A percentile compares a stretch with the other conserved stretches of the same genome.
Conservation (phyloP, 2,797 vertebrate species). For the Clarias platycephalus region DNA sequence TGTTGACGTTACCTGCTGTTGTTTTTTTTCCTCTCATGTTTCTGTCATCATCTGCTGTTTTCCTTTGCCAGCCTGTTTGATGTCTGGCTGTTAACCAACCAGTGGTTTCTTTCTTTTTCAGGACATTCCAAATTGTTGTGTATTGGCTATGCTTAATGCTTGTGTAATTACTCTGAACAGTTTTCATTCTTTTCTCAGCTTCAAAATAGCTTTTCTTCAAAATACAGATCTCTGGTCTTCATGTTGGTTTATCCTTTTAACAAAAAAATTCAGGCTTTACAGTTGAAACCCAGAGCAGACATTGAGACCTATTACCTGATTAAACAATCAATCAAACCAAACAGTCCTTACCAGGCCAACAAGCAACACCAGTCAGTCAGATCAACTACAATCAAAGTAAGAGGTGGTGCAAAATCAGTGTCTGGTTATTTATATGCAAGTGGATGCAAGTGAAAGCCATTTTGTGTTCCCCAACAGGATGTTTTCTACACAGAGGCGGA, state of each 20-base stretch:
- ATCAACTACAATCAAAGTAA: not conserved
- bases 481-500: conserved; percentile 78
- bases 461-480: conserved; percentile 71
- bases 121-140: no score
- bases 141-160: no score
- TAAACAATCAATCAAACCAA: no score
- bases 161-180: no score
- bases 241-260: not conserved
- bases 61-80: not conserved
- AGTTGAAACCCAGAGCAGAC: not conserved
- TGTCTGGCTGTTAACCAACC: not conserved
- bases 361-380: no score
- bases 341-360: no score
- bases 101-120: not conserved
- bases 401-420: not conserved
- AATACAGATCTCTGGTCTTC: not conserved
- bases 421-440: not conserved
- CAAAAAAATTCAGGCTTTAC: not conserved
- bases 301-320: not conserved
- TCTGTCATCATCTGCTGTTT: not conserved
- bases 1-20: not conserved
- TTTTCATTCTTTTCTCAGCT: not conserved
- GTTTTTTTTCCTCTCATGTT: not conserved
- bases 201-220: not conserved
- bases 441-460: not conserved